A percentile compares a stretch with the other conserved stretches of the same genome.
phyloP scores from a whole-genome alignment of 2,888 invertebrate species.

The Steinernema scapterisci region DNA sequence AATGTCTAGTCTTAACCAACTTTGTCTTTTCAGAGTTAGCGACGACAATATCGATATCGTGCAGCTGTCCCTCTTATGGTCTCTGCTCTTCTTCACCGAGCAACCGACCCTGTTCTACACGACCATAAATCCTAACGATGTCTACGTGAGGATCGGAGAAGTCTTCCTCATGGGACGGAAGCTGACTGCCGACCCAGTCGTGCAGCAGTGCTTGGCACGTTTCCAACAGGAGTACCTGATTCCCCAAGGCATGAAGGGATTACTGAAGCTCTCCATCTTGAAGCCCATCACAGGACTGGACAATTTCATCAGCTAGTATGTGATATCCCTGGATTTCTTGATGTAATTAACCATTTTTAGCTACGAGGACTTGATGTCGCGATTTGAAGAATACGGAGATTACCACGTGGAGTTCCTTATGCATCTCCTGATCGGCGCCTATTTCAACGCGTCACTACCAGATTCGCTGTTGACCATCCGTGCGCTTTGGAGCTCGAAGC shows the following conservation, averaged over 20 bases:
- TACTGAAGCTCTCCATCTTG: conserved; percentile 47
- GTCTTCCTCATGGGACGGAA: conserved; percentile 49
- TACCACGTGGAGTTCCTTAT: conserved; percentile 51
- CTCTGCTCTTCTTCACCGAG: conserved; percentile 48
- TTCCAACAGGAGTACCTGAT: conserved; percentile 43
- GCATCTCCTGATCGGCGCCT: conserved; percentile 43
- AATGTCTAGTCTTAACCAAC: too few species aligned
- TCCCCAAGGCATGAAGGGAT: conserved; percentile 40
- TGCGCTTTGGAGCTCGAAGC: conserved; percentile 52
- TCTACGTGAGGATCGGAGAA: conserved; percentile 56
- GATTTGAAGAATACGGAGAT: conserved; percentile 54
- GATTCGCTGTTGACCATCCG: conserved; percentile 42
- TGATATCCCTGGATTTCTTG: not conserved
- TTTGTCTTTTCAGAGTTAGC: conserved; percentile 36
- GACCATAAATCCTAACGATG: conserved; percentile 49
- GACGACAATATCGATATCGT: conserved; percentile 62
- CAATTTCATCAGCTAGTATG: conserved; percentile 62
- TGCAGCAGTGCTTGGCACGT: not conserved
- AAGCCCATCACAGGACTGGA: conserved; percentile 56
- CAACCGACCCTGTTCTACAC: conserved; percentile 49
- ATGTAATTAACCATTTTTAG: conserved; percentile 42
- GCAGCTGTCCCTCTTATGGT: conserved; percentile 56
- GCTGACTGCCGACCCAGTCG: not conserved
- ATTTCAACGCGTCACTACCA: conserved; percentile 41
- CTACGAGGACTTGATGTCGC: conserved; percentile 55